A percentile compares a stretch with the other conserved stretches of the same genome.
phyloP scores from a whole-genome alignment of 2,113 vertebrate species.

The Nansenia antarctica region DNA sequence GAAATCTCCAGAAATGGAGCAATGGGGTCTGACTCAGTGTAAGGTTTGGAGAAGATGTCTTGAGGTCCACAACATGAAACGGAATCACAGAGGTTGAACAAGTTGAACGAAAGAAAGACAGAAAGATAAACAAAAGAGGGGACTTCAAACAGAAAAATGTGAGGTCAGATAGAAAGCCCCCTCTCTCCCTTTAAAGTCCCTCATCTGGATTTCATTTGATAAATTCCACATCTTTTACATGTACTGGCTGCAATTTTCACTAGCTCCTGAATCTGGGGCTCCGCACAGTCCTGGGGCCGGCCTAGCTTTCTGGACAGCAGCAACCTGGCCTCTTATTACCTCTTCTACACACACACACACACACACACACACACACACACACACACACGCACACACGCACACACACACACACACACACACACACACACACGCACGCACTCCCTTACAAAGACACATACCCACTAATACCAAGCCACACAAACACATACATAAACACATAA shows the following conservation, averaged over 20 bases:
- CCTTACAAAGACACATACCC: slow-evolving; percentile 6
- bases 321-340: slow-evolving; percentile 39
- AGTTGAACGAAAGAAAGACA: no score
- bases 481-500: background rate
- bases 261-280: slow-evolving; percentile 57
- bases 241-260: slow-evolving; percentile 68
- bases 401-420: slow-evolving; percentile 1
- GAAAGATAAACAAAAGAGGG: slow-evolving; percentile 28
- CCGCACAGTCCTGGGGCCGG: slow-evolving; percentile 22
- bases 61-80: slow-evolving; percentile 28
- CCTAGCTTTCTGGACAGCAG: slow-evolving; percentile 30
- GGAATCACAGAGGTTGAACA: slow-evolving; percentile 26
- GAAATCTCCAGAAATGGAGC: no score
- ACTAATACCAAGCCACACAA: background rate
- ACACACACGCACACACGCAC: background rate
- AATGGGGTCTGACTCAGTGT: no score
- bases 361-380: slow-evolving; percentile 5
- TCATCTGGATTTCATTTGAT: slow-evolving; percentile 79
- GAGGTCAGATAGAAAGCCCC: slow-evolving; percentile 66
- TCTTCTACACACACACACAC: slow-evolving; percentile 37
- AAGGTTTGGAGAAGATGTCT: background rate
- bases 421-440: background rate
- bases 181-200: slow-evolving; percentile 63
- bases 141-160: slow-evolving; percentile 59
- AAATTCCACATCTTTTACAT: slow-evolving; percentile 77